These are phyloP conservation scores for Cryptocephalus moraei DNA, from an alignment of 2,888 invertebrate species.

Conservation along the genomic window DNA sequence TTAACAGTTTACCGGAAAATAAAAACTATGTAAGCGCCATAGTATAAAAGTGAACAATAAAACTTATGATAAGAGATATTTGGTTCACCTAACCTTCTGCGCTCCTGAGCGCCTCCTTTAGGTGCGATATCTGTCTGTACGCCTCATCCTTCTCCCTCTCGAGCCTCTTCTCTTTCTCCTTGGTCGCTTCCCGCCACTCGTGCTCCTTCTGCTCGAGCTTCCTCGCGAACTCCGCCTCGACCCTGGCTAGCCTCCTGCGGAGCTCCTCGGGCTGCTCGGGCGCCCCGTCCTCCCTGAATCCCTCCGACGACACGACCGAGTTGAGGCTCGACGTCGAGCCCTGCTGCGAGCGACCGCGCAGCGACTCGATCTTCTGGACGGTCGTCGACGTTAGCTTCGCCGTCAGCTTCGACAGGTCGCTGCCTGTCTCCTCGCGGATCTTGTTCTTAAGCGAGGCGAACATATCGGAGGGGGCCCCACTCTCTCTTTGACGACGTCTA, in stretches of 20 bases:
- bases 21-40: no score
- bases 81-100: constrained; percentile 55
- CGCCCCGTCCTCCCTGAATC: constrained; percentile 42
- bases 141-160: constrained; percentile 48
- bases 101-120: constrained; percentile 51
- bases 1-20: no score
- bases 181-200: constrained; percentile 56
- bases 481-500: no score
- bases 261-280: constrained; percentile 38
- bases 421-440: constrained; percentile 81
- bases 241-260: constrained; percentile 38
- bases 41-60: constrained; percentile 9
- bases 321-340: constrained; percentile 40
- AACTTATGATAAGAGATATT: no score
- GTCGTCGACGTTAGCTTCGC: constrained; percentile 40
- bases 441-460: constrained; percentile 82
- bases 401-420: constrained; percentile 50
- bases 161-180: constrained; percentile 48
- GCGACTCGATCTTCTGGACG: constrained; percentile 41
- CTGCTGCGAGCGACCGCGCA: constrained; percentile 38
- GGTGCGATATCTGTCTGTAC: constrained; percentile 43
- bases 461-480: constrained; percentile 43
- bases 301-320: constrained; percentile 36
- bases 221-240: constrained; percentile 49
- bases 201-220: constrained; percentile 53